Conservation (phyloP, 2,797 vertebrate genomes). For the Enteromius treurensis region DNA sequence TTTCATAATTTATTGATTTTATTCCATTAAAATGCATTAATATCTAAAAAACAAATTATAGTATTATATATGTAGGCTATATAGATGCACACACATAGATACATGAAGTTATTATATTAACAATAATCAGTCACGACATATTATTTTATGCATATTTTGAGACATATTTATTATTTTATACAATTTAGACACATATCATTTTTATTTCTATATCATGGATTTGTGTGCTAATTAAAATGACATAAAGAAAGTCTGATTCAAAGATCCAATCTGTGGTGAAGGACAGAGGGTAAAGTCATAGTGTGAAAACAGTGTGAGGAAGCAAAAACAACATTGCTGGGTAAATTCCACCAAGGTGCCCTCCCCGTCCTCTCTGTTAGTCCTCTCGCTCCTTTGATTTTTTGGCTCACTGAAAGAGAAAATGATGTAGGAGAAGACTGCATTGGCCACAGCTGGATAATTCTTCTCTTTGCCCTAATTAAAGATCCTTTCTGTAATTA, state of each 20-base stretch:
- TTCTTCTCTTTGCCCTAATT: constrained; percentile 68
- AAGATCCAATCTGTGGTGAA: constrained; percentile 18
- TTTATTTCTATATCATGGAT: background rate
- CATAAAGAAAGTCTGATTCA: background rate
- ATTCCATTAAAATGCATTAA: background rate
- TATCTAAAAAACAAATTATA: background rate
- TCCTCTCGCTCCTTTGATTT: constrained; percentile 53
- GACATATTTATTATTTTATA: background rate
- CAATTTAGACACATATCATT: no score
- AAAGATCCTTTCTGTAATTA: constrained; percentile 68
- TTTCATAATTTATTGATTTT: background rate
- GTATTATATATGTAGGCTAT: background rate
- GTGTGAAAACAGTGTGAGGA: constrained; percentile 10
- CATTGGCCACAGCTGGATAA: constrained; percentile 60
- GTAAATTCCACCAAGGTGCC: constrained; percentile 47
- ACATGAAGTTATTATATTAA: background rate
- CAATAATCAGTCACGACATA: background rate
- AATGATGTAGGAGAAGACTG: constrained; percentile 57
- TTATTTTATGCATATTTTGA: background rate
- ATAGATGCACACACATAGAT: background rate
- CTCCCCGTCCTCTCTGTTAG: constrained; percentile 34
- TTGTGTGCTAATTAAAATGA: background rate
- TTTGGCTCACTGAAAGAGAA: constrained; percentile 61
- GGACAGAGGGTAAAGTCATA: constrained; percentile 25
- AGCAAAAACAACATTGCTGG: constrained; percentile 36